A percentile compares a stretch with the other conserved stretches of the same genome.
phyloP scores from a whole-genome alignment of 2,113 vertebrate genomes.

The Notothenia coriiceps region DNA sequence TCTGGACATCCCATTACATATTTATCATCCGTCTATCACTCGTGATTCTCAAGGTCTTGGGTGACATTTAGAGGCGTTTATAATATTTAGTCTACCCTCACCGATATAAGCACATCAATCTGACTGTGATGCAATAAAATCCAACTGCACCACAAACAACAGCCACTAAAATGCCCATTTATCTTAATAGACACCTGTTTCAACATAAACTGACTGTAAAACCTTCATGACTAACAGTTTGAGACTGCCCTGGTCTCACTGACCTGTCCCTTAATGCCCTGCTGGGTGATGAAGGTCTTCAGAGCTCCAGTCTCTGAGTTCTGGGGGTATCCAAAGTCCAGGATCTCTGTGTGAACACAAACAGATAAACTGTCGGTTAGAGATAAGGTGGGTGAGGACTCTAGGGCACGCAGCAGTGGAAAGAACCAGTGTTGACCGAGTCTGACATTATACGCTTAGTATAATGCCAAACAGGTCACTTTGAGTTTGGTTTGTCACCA shows the following conservation, averaged over 20 bases:
- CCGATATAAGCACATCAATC: not conserved
- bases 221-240: not conserved
- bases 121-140: not conserved
- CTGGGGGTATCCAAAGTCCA: slow-evolving; percentile 99
- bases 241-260: slow-evolving; percentile 6
- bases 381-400: slow-evolving; percentile 23
- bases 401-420: not conserved
- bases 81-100: not conserved
- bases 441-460: not conserved
- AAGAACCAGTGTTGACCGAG: not conserved
- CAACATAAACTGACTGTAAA: not conserved
- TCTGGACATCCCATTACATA: not conserved
- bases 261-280: slow-evolving; percentile 99
- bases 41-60: not conserved
- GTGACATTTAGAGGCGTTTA: not conserved
- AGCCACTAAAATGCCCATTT: not conserved
- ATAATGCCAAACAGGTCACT: too few species aligned
- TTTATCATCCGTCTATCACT: not conserved
- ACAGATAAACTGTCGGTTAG: slow-evolving; percentile 14
- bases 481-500: too few species aligned
- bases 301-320: slow-evolving; percentile 98
- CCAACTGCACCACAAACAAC: not conserved
- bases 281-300: slow-evolving; percentile 99
- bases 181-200: not conserved
- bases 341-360: slow-evolving; percentile 89